Percentiles rank a stretch among this genome's conserved stretches.
phyloP scores from a whole-genome alignment of 2,797 vertebrate genomes.

The Momotus momota region DNA sequence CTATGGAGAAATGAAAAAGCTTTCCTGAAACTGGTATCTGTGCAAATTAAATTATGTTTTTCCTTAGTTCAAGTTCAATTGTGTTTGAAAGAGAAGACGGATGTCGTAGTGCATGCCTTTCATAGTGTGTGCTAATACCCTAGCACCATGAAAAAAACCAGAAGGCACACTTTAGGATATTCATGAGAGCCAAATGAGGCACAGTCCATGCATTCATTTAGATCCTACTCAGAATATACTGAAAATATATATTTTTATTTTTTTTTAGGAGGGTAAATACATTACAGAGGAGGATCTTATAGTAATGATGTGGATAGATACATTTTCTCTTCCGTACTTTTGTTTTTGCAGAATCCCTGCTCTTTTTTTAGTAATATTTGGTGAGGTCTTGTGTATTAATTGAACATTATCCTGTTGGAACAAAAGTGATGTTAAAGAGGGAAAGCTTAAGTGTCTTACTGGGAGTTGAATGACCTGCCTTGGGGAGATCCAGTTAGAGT shows the following conservation, averaged over 20 bases:
- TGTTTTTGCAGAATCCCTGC: neutral
- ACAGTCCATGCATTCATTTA: neutral
- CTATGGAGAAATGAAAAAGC: neutral
- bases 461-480: neutral
- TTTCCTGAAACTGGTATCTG: neutral
- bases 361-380: neutral
- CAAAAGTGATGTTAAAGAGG: neutral
- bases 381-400: neutral
- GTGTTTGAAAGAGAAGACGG: neutral
- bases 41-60: neutral
- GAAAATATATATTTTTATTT: neutral
- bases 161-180: neutral
- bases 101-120: neutral
- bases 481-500: neutral
- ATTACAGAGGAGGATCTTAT: neutral
- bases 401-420: neutral
- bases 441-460: neutral
- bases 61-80: neutral
- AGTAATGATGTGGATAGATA: neutral
- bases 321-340: neutral
- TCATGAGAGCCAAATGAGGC: neutral
- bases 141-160: fast-evolving
- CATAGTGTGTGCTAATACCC: fast-evolving
- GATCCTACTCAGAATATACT: neutral
- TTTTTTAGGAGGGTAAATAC: neutral